These are phyloP conservation scores for Argopecten irradians DNA, from an alignment of 1,140 invertebrate genomes.

Conservation along the genomic window DNA sequence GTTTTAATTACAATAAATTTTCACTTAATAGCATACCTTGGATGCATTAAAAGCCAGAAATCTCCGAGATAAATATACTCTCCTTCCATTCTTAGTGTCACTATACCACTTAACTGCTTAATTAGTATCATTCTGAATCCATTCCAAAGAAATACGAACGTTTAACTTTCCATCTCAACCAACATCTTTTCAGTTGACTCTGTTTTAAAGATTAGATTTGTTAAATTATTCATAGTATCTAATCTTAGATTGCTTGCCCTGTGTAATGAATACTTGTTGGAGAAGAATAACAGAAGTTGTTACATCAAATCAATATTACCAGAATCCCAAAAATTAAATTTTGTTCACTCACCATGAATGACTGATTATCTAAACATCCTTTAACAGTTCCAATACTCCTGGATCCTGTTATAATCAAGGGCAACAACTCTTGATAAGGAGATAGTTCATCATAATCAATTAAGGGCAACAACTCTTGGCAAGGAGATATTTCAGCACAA, in stretches of 20 bases:
- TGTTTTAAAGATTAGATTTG: neutral
- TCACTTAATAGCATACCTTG: neutral
- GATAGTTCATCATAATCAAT: too few species aligned
- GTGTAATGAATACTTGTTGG: neutral
- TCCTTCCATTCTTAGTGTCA: neutral
- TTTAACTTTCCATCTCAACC: neutral
- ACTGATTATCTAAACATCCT: neutral
- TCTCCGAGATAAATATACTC: neutral
- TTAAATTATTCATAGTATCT: neutral
- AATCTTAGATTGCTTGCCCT: neutral
- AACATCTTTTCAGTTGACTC: neutral
- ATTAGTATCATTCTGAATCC: neutral
- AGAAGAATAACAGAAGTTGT: neutral
- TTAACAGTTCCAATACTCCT: neutral
- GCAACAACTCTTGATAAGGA: too few species aligned
- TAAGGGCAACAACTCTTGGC: too few species aligned
- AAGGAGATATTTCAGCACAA: too few species aligned
- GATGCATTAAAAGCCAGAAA: neutral
- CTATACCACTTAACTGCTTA: neutral
- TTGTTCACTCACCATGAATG: neutral
- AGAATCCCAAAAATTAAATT: neutral
- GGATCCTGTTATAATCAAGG: neutral
- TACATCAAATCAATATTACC: constrained; percentile 2
- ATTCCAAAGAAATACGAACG: neutral
- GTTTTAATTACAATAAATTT: too few species aligned